These are phyloP conservation scores for Cotesia chilonis DNA, from an alignment of 1,140 invertebrate species.

Conservation along the genomic window DNA sequence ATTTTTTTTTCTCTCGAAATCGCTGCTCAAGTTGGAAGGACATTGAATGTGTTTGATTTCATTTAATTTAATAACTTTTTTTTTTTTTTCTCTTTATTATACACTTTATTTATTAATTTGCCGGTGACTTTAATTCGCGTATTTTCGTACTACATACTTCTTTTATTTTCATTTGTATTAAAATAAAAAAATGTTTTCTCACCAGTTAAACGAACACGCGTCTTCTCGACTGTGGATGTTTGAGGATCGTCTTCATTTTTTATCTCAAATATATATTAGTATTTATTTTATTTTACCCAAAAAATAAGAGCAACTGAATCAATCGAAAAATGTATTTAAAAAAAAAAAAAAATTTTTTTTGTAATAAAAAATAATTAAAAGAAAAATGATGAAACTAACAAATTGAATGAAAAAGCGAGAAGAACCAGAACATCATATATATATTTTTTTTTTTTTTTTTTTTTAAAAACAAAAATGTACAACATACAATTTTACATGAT, in stretches of 20 bases:
- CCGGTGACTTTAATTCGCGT: constrained; percentile 1
- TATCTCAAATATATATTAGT: constrained; percentile 26
- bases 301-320: constrained; percentile 10
- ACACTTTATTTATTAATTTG: not conserved
- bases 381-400: not conserved
- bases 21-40: constrained; percentile 22
- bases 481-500: constrained; percentile 38
- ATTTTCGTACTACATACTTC: not conserved
- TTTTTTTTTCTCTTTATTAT: not conserved
- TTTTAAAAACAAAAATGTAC: constrained; percentile 41
- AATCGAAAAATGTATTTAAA: not conserved
- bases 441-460: not conserved
- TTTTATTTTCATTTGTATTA: not conserved
- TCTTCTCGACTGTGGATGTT: constrained; percentile 1
- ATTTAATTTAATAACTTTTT: constrained; percentile 19
- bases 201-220: constrained; percentile 5
- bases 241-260: not conserved
- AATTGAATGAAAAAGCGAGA: constrained; percentile 22
- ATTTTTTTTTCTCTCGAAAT: constrained; percentile 32
- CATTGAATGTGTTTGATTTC: constrained; percentile 15
- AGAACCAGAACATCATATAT: constrained; percentile 7
- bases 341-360: constrained; percentile 1
- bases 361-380: too few species aligned
- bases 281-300: constrained; percentile 20
- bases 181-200: constrained; percentile 1